phyloP scores from a whole-genome alignment of 2,113 vertebrate species.

The Neopipo cinnamomea region DNA sequence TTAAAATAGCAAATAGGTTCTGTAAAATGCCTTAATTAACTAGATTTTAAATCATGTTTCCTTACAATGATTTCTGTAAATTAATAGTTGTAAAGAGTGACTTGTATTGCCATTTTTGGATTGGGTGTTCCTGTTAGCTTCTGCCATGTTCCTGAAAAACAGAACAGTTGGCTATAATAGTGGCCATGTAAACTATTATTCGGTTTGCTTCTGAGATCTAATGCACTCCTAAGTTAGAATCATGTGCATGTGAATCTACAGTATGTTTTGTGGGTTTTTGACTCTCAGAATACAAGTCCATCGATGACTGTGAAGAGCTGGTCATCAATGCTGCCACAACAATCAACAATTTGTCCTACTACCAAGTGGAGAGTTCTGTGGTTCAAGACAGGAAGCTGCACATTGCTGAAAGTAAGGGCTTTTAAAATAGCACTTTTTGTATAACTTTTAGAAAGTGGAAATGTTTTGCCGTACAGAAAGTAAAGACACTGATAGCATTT shows the following conservation, averaged over 20 bases:
- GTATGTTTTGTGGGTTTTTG: background rate
- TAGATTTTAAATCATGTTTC: background rate
- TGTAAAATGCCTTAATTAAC: background rate
- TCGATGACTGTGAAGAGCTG: constrained; percentile 85
- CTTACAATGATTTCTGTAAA: background rate
- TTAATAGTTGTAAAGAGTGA: background rate
- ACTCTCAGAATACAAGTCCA: constrained; percentile 79
- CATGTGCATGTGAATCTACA: background rate
- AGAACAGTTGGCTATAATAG: background rate
- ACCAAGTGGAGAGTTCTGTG: constrained; percentile 77
- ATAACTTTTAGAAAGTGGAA: background rate
- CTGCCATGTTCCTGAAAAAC: background rate
- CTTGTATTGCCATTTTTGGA: background rate
- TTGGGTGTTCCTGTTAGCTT: background rate
- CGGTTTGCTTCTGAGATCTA: background rate
- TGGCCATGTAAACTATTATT: background rate
- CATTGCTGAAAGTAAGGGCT: constrained; percentile 83
- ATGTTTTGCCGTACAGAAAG: background rate
- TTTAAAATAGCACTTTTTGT: background rate
- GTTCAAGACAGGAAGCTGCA: constrained; percentile 74
- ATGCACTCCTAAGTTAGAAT: background rate
- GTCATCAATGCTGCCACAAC: constrained; percentile 83
- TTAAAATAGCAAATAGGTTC: background rate
- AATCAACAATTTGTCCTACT: constrained; percentile 94
- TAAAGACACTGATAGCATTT: background rate